Evolutionary conservation across 2,888 invertebrate species (phyloP).

Genomic region (Eilema griseolum): DNA sequence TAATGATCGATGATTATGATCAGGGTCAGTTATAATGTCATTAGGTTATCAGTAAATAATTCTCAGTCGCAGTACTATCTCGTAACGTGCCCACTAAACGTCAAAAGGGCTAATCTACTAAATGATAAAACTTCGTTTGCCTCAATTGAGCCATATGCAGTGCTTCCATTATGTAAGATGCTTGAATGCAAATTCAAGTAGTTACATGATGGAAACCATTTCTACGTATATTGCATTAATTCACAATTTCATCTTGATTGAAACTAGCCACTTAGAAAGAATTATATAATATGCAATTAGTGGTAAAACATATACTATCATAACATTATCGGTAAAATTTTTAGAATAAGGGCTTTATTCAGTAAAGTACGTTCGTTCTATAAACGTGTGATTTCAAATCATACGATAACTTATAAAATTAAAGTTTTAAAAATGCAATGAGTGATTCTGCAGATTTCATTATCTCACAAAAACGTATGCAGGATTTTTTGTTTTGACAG

Average conservation of each 20-base stretch:
- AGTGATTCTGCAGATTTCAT: too few relatives aligned
- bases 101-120: not conserved
- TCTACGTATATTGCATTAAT: slow-evolving; percentile 11
- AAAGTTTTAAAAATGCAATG: too few relatives aligned
- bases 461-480: too few relatives aligned
- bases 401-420: too few relatives aligned
- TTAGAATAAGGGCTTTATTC: too few relatives aligned
- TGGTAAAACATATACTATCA: too few relatives aligned
- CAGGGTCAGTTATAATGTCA: not conserved
- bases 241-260: not conserved
- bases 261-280: not conserved
- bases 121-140: not conserved
- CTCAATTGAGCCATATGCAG: slow-evolving; percentile 18
- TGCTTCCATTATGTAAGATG: slow-evolving; percentile 21
- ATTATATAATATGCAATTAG: not conserved
- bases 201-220: not conserved
- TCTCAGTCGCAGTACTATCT: not conserved
- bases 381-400: too few relatives aligned
- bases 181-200: slow-evolving; percentile 11
- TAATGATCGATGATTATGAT: not conserved
- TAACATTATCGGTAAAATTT: too few relatives aligned
- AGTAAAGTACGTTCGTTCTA: too few relatives aligned
- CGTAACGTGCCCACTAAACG: not conserved
- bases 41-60: too few relatives aligned
- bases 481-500: too few relatives aligned